Percentiles rank a stretch among this genome's conserved stretches.
Evolutionary conservation across 2,113 vertebrate species (phyloP).

Genomic region (Falcunculus frontatus): DNA sequence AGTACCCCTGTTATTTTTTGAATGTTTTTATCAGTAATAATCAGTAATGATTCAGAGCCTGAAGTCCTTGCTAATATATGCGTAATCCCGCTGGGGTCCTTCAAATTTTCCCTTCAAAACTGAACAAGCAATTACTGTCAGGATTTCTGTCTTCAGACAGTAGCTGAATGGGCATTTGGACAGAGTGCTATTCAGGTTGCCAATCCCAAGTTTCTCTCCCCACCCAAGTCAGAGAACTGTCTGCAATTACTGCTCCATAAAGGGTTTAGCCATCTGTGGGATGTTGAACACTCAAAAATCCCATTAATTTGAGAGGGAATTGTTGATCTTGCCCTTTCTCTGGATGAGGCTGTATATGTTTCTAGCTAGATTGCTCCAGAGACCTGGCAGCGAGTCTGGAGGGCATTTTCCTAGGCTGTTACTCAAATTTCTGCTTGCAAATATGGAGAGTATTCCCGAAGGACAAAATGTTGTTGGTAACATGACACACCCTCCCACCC

Average conservation of each 20-base stretch:
- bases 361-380: conserved; percentile 24
- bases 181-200: neutral
- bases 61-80: neutral
- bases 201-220: neutral
- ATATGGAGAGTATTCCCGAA: conserved; percentile 9
- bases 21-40: neutral
- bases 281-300: neutral
- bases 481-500: neutral
- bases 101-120: neutral
- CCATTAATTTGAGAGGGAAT: neutral
- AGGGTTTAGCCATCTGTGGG: neutral
- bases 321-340: neutral
- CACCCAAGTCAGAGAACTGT: neutral
- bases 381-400: neutral
- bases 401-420: conserved; percentile 52
- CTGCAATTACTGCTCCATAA: neutral
- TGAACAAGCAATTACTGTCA: neutral
- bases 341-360: conserved; percentile 13
- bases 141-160: neutral
- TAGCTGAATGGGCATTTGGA: neutral
- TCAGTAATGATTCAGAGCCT: neutral
- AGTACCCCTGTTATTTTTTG: neutral
- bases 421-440: conserved; percentile 24
- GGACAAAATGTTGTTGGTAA: conserved; percentile 17
- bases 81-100: neutral